phyloP scores from a whole-genome alignment of 2,797 vertebrate genomes.

The Gadopsis marmoratus region DNA sequence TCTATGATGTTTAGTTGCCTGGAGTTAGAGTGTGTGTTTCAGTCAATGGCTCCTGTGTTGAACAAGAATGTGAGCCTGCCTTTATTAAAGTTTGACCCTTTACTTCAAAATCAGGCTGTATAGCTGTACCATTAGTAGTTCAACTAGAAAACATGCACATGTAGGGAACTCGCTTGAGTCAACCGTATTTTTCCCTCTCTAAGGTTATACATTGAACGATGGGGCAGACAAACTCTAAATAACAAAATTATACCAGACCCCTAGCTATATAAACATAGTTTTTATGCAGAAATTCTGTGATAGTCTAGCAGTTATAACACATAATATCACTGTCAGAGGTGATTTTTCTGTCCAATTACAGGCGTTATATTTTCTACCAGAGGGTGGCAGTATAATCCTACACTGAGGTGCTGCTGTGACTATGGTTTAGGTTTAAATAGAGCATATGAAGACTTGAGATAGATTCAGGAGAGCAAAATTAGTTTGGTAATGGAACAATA shows the following conservation, averaged over 20 bases:
- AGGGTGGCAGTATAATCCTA: not conserved
- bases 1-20: not conserved
- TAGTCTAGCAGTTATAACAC: not conserved
- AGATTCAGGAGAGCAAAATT: not conserved
- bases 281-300: not conserved
- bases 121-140: not conserved
- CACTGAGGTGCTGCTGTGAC: too few relatives aligned
- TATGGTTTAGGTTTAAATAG: not conserved
- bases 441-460: too few relatives aligned
- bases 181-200: not conserved
- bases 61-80: not conserved
- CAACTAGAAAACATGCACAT: not conserved
- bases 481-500: not conserved
- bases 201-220: not conserved
- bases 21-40: not conserved
- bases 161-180: not conserved
- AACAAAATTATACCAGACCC: not conserved
- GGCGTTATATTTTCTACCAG: slow-evolving; percentile 6
- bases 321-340: not conserved
- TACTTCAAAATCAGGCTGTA: not conserved
- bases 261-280: not conserved
- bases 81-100: slow-evolving; percentile 11
- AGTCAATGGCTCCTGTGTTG: slow-evolving; percentile 15
- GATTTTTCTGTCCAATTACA: not conserved
- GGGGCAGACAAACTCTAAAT: not conserved